Evolutionary conservation across 2,797 vertebrate species (phyloP).

Genomic region (Hyperoplus immaculatus): DNA sequence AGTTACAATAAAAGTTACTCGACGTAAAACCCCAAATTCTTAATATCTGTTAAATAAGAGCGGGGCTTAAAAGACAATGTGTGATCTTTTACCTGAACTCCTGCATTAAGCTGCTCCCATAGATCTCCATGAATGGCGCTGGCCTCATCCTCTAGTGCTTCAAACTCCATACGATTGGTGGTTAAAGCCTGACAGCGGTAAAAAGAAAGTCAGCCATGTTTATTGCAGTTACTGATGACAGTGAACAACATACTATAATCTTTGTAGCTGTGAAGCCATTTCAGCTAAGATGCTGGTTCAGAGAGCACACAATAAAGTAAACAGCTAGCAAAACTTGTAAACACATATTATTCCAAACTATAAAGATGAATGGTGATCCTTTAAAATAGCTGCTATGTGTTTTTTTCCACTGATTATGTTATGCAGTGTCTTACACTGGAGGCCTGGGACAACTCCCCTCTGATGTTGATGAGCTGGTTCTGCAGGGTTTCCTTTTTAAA

Average conservation of each 20-base stretch:
- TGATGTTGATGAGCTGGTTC: slow-evolving; percentile 96
- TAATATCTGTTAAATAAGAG: neutral
- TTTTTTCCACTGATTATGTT: neutral
- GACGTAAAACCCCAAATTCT: neutral
- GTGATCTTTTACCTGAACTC: slow-evolving; percentile 87
- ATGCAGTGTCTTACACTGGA: slow-evolving; percentile 87
- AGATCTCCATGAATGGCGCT: slow-evolving; percentile 94
- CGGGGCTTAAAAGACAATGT: neutral
- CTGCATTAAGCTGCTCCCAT: slow-evolving; percentile 96
- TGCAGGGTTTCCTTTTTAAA: slow-evolving; percentile 95
- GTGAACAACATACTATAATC: too few species aligned
- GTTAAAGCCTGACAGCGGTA: slow-evolving; percentile 87
- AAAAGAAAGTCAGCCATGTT: slow-evolving; percentile 2
- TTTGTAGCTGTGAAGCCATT: too few species aligned
- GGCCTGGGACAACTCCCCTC: slow-evolving; percentile 95
- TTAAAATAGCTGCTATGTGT: neutral
- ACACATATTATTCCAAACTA: neutral
- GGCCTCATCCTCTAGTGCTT: slow-evolving; percentile 93
- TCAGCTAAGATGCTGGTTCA: too few species aligned
- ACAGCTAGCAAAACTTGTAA: too few species aligned
- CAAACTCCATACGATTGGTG: slow-evolving; percentile 91
- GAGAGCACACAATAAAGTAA: too few species aligned
- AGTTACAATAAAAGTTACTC: neutral
- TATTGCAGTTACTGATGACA: too few species aligned
- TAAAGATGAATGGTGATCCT: neutral